phyloP scores from a whole-genome alignment of 2,888 invertebrate species.

The Reticulitermes lucifugus region DNA sequence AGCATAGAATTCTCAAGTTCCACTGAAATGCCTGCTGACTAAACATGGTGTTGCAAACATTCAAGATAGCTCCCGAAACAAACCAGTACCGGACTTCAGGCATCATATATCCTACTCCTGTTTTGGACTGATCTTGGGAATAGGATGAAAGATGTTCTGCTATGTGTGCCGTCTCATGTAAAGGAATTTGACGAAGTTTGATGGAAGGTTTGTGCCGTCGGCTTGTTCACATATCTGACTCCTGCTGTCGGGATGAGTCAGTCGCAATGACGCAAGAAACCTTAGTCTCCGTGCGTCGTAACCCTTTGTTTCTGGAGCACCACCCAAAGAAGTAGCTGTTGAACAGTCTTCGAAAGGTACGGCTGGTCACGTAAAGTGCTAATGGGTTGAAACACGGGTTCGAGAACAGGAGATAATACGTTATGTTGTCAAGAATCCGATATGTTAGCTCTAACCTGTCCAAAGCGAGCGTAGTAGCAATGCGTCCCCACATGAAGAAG shows the following conservation, averaged over 20 bases:
- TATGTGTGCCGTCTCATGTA: too few species aligned
- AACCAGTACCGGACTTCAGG: too few species aligned
- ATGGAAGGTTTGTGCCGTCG: too few species aligned
- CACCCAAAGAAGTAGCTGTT: not conserved
- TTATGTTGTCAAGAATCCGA: not conserved
- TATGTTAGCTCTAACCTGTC: not conserved
- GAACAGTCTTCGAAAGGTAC: not conserved
- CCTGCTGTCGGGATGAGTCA: not conserved
- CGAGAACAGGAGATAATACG: conserved; percentile 13
- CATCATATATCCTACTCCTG: too few species aligned
- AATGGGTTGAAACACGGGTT: conserved; percentile 26
- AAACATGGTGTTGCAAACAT: too few species aligned
- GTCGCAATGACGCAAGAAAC: not conserved
- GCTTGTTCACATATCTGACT: not conserved
- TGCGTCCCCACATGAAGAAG: conserved; percentile 20
- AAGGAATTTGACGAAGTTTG: too few species aligned
- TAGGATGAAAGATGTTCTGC: too few species aligned
- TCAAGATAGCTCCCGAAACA: too few species aligned
- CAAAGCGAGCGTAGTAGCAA: not conserved
- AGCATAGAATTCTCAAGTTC: too few species aligned
- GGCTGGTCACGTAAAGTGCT: conserved; percentile 8
- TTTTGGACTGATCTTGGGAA: too few species aligned
- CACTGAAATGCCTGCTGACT: too few species aligned
- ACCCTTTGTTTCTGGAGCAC: not conserved
- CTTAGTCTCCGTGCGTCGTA: not conserved